Evolutionary conservation across 2,113 vertebrate species (phyloP), one percentile per base, ranked within the genome.

Genomic region (Lota lota): DNA sequence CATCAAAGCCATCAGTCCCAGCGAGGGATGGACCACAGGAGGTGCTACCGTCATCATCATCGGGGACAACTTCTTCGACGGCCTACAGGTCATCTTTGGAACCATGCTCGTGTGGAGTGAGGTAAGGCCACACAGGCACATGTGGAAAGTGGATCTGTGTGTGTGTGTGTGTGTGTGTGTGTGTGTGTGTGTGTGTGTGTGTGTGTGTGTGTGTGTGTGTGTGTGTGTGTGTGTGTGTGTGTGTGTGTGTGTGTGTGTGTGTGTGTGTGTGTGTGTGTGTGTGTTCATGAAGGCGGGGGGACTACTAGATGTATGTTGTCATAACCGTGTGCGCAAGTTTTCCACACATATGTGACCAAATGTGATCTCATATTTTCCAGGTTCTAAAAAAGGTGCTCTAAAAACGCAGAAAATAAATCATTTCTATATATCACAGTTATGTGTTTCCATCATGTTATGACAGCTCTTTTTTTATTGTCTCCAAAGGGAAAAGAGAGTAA

Each of bases 1-100:
- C 95, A 97, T 98, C 92, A 98, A 98, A 95, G 96, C 98, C 93
- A 98, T 98, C 83, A 96, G 96, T 98, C n/a, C n/a, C n/a, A n/a
- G n/a, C n/a, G n/a, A n/a, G n/a, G n/a, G n/a, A n/a, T n/a, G n/a
- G n/a, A n/a, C n/a, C n/a, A n/a, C n/a, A n/a, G n/a, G n/a, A n/a
- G n/a, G n/a, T n/a, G n/a, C n/a, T n/a, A n/a, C n/a, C n/a, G n/a
- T n/a, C n/a, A n/a, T n/a, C n/a, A n/a, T n/a, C n/a, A n/a, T n/a
- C n/a, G n/a, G n/a, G n/a, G n/a, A n/a, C n/a, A n/a, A n/a, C n/a
- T n/a, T n/a, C n/a, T n/a, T n/a, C n/a, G n/a, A n/a, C n/a, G n/a
- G 96, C 89, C 92, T 98, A 88, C 96, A 98, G 92, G 96, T 98
- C 93, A 97, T 98, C 91, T 98, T 98, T 80, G 96, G 96, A 88